Percentiles rank a stretch among this genome's conserved stretches.
Evolutionary conservation across 2,113 vertebrate species (phyloP).

Genomic region (Coptodon bakossiorum): DNA sequence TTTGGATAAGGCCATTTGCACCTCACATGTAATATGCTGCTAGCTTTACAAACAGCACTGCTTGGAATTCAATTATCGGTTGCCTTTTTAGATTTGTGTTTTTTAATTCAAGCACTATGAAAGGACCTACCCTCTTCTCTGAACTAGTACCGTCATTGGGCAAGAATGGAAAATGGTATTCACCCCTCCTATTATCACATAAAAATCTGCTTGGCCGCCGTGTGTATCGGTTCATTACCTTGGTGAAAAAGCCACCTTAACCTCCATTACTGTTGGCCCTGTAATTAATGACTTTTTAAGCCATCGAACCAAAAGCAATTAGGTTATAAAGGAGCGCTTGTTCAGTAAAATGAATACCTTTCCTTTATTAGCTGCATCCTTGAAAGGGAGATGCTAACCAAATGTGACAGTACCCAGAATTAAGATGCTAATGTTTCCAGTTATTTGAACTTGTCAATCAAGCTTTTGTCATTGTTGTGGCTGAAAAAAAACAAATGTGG

Average conservation of each 20-base stretch:
- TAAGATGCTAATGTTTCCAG: conserved; percentile 63
- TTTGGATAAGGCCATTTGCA: conserved; percentile 60
- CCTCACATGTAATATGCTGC: conserved; percentile 48
- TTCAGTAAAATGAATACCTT: conserved; percentile 64
- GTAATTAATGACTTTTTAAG: conserved; percentile 80
- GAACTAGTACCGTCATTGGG: conserved; percentile 31
- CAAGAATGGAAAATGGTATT: conserved; percentile 50
- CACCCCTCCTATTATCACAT: conserved; percentile 67
- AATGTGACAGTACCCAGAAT: conserved; percentile 66
- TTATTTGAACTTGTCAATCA: conserved; percentile 67
- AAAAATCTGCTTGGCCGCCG: conserved; percentile 57
- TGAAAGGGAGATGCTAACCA: conserved; percentile 65
- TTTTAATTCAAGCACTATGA: conserved; percentile 36
- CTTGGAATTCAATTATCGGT: conserved; percentile 64
- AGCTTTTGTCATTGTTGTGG: background rate
- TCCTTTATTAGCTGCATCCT: conserved; percentile 68
- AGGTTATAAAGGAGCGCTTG: conserved; percentile 73
- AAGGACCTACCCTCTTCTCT: conserved; percentile 38
- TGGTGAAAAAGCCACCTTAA: conserved; percentile 71
- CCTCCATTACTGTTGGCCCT: conserved; percentile 68
- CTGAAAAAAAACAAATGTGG: background rate
- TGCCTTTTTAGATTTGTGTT: conserved; percentile 30
- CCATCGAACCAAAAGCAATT: conserved; percentile 75
- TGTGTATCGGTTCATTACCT: conserved; percentile 69
- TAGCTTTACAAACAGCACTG: conserved; percentile 58